A percentile compares a stretch with the other conserved stretches of the same genome.
Evolutionary conservation across 2,113 vertebrate species (phyloP).

Genomic region (Oreochromis spilurus): DNA sequence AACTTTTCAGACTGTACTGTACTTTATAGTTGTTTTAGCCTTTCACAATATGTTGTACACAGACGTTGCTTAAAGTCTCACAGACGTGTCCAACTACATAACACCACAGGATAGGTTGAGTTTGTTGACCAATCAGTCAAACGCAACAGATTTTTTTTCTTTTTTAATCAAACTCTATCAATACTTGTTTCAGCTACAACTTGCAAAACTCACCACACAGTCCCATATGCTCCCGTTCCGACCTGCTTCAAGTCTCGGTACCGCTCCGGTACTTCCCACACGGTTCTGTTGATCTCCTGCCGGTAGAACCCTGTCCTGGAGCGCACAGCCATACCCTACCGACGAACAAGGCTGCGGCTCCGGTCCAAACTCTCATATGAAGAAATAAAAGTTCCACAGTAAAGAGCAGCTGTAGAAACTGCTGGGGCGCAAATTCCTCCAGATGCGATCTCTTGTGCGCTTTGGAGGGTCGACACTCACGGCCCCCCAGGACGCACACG

Average conservation of each 20-base stretch:
- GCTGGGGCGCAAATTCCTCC: not conserved
- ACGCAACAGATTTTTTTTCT: not conserved
- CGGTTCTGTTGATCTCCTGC: slow-evolving; percentile 85
- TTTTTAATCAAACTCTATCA: not conserved
- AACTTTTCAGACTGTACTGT: not conserved
- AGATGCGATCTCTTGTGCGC: not conserved
- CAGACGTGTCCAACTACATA: not conserved
- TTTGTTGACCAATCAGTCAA: not conserved
- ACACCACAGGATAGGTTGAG: not conserved
- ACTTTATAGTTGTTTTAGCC: not conserved
- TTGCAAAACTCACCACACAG: slow-evolving; percentile 81
- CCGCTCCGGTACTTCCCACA: slow-evolving; percentile 85
- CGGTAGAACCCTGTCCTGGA: slow-evolving; percentile 79
- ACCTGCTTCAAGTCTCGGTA: slow-evolving; percentile 85
- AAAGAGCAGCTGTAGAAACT: not conserved
- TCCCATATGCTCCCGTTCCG: slow-evolving; percentile 89
- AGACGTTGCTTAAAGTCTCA: not conserved
- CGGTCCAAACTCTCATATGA: slow-evolving; percentile 1
- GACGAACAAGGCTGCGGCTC: not conserved
- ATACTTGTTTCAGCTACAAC: not conserved
- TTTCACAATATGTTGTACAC: not conserved
- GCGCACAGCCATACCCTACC: slow-evolving; percentile 58
- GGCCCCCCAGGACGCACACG: not conserved
- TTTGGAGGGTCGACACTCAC: not conserved
- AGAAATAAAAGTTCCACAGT: not conserved